Conservation (phyloP, 2,113 vertebrate genomes). For the Glaucidium brasilianum region DNA sequence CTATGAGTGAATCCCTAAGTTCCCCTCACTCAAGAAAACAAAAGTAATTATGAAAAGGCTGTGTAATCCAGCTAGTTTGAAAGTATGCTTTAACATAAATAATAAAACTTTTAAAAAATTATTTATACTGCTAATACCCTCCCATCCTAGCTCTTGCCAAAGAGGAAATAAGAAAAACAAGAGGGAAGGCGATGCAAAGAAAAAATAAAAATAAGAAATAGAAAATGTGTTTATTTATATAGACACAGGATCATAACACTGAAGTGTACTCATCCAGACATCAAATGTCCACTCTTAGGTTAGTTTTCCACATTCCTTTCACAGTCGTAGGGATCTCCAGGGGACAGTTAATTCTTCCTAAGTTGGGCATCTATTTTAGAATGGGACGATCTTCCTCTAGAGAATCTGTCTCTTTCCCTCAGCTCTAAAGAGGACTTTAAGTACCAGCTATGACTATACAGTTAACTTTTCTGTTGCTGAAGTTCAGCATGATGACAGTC, state of each 20-base stretch:
- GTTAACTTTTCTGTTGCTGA: neutral
- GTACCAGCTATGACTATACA: neutral
- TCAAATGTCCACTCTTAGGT: neutral
- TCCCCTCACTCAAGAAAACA: neutral
- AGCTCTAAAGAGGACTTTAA: neutral
- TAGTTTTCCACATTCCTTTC: neutral
- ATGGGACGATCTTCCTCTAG: neutral
- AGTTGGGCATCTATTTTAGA: neutral
- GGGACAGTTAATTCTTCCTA: neutral
- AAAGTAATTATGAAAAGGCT: constrained; percentile 19
- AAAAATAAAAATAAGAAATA: neutral
- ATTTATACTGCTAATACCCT: neutral
- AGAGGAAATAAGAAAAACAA: neutral
- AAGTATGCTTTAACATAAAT: neutral
- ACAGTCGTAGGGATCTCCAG: neutral
- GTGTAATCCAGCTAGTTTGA: neutral
- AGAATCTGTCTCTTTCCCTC: neutral
- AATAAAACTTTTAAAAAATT: neutral
- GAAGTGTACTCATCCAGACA: neutral
- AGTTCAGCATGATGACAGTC: neutral
- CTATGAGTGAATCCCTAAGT: neutral
- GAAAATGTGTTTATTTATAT: neutral
- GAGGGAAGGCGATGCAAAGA: neutral
- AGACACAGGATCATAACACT: neutral
- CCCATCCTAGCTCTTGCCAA: neutral